phyloP scores from a whole-genome alignment of 2,113 vertebrate genomes.

The Caracal caracal region DNA sequence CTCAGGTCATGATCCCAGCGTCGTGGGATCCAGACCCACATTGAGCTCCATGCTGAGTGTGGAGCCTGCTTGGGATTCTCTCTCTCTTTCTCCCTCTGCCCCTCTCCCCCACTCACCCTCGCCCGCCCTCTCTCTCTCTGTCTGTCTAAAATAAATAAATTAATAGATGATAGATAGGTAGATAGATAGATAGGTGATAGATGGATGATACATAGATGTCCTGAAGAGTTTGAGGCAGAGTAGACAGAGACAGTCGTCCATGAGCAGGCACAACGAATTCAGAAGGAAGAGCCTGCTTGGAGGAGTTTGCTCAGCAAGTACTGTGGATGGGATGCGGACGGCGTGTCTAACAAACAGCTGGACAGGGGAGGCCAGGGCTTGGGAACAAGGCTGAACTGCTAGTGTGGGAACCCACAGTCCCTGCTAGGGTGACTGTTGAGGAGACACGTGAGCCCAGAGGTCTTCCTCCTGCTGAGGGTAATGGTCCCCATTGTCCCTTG shows the following conservation, averaged over 20 bases:
- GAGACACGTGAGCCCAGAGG: not conserved
- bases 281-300: not conserved
- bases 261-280: not conserved
- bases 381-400: not conserved
- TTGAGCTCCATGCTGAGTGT: no score
- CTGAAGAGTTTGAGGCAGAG: not conserved
- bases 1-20: no score
- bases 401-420: no score
- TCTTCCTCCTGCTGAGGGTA: not conserved
- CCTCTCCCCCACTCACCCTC: no score
- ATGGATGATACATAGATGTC: not conserved
- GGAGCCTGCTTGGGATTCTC: no score
- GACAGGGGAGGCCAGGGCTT: not conserved
- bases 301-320: not conserved
- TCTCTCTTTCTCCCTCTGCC: no score
- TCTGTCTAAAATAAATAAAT: no score
- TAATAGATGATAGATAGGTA: no score
- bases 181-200: no score
- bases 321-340: no score
- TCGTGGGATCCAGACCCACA: no score
- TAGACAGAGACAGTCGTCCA: not conserved
- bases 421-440: not conserved
- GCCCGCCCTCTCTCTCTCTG: no score
- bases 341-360: not conserved
- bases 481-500: not conserved